Evolutionary conservation across 2,888 invertebrate genomes (phyloP), one percentile per base, ranked within the genome.

Genomic region (Pandemis corylana): DNA sequence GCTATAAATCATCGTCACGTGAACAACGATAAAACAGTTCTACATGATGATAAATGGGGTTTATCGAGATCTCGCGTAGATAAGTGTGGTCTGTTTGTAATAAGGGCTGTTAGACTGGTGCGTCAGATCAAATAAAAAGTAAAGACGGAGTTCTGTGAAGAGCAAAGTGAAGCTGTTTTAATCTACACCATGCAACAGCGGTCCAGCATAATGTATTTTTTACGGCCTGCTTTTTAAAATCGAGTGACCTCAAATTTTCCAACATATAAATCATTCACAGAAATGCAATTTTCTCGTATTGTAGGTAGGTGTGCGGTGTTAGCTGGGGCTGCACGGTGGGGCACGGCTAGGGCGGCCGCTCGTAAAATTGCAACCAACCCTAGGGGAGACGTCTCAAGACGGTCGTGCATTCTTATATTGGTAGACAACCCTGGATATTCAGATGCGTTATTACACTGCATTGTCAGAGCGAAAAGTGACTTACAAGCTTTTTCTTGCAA

Each of bases 331-430:
- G 77, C 76, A 80, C 76, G 74, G 76, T 79, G 76, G 81, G 81
- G 82, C 83, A 83, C 85, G 86, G 73, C 68, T 73, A 74, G 90
- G 92, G 92, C 89, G 88, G 84, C 83, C 83, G 85, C 83, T 94
- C 94, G 91, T 94, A 93, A 94, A 94, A 90, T 92, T 94, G 94
- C 94, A 94, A 85, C 87, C 84, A 81, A 86, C 88, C 89, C 88
- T 75, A 85, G 88, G 90, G 93, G 92, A 87, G 86, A 87, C 89
- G 90, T 91, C 93, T 94, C 90, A 91, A 94, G 94, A 92, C 92
- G 90, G 80, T 84, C 86, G 88, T 93, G 93, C 93, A 93, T 93
- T 93, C 92, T 91, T 91, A 89, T 86, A 82, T 78, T 44, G 62
- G 70, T 74, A 89, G 91, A 83, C 87, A 78, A 88, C 46, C 66